Base-by-base conservation (phyloP, 64 coral and sea anemone species). In the Exaiptasia diaphana region DNA sequence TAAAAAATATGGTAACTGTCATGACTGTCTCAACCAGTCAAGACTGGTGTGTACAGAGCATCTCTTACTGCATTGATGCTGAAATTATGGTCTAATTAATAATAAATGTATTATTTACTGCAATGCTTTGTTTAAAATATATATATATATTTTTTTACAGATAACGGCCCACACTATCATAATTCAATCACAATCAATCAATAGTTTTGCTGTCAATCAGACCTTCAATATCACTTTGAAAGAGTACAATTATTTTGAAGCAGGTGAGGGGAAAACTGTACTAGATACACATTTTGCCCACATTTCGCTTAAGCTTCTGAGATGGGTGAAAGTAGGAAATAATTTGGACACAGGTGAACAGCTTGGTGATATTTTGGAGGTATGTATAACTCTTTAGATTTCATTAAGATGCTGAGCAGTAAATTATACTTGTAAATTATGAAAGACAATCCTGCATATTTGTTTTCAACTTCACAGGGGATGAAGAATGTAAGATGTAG, bases 81-180 rank as follows among this genome's bases (percentile, higher is more conserved):
- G n/a, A n/a, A n/a, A n/a, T n/a, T n/a, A n/a, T n/a, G n/a, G n/a
- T n/a, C n/a, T 30, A 6, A 10, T n/a, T n/a, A n/a, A n/a, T n/a
- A n/a, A n/a, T n/a, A n/a, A n/a, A n/a, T n/a, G n/a, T n/a, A n/a
- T n/a, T n/a, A n/a, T n/a, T n/a, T n/a, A n/a, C n/a, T n/a, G n/a
- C n/a, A n/a, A n/a, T n/a, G n/a, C n/a, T n/a, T n/a, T n/a, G 38
- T 46, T 21, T 24, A 18, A 43, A 35, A 43, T 25, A 17, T 11
- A 24, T 35, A 55, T 77, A 31, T 54, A 32, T 23, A 54, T 52
- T 34, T 56, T 77, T 48, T 77, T 57, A 18, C 44, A 76, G 73
- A 76, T n/a, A 76, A 76, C 53, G 73, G 73, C 10, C 73, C 73
- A 9, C 73, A 76, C 24, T 76, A 76, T 28, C 73, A 76, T 24